Conservation (phyloP, 2,888 invertebrate species). For the Asteroscopus sphinx region DNA sequence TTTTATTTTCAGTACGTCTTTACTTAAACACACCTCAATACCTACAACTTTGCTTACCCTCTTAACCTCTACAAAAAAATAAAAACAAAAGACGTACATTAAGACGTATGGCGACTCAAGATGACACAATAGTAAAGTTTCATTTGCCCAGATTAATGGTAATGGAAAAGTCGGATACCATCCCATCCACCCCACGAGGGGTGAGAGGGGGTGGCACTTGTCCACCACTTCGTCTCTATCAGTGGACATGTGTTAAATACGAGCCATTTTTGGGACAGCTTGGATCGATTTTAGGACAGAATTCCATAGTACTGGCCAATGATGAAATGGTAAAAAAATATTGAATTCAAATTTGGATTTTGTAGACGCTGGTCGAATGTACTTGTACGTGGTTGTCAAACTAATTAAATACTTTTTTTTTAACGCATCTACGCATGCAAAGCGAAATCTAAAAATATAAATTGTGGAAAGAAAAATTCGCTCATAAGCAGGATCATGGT, state of each 20-base stretch:
- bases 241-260: constrained; percentile 45
- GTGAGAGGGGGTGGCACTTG: constrained; percentile 39
- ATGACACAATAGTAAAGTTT: constrained; percentile 66
- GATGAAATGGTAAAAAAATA: too few species aligned
- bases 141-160: constrained; percentile 71
- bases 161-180: constrained; percentile 77
- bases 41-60: background rate
- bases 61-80: constrained; percentile 28
- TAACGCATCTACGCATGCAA: too few species aligned
- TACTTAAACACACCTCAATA: background rate
- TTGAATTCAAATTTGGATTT: too few species aligned
- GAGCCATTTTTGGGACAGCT: background rate
- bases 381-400: too few species aligned
- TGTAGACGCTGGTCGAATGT: too few species aligned
- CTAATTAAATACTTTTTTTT: too few species aligned
- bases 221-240: constrained; percentile 53
- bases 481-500: too few species aligned
- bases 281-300: background rate
- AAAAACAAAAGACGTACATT: constrained; percentile 60
- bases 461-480: too few species aligned
- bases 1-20: background rate
- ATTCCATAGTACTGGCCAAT: too few species aligned
- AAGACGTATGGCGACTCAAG: constrained; percentile 68
- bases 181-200: constrained; percentile 28
- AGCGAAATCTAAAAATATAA: too few species aligned